These are phyloP conservation scores for Griposia aprilina DNA, from an alignment of 2,888 invertebrate species.

Conservation along the genomic window DNA sequence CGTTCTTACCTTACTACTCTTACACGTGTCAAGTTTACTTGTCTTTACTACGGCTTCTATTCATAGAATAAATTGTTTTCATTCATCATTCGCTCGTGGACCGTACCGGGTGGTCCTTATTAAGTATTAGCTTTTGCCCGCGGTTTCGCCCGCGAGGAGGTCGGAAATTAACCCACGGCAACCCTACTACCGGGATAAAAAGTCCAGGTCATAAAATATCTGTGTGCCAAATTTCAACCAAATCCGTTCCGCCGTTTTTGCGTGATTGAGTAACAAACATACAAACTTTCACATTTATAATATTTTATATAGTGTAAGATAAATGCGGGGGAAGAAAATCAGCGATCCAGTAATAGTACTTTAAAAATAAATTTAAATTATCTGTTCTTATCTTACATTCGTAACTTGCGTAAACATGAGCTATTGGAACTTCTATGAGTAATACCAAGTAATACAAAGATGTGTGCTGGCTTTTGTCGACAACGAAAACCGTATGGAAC, in stretches of 20 bases:
- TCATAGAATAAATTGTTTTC: conserved; percentile 12
- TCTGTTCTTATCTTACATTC: background rate
- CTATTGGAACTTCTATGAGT: background rate
- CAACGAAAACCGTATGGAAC: background rate
- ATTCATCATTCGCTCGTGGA: conserved; percentile 18
- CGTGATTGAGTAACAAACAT: too few relatives aligned
- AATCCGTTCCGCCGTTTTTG: too few relatives aligned
- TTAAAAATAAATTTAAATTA: background rate
- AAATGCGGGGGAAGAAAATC: background rate
- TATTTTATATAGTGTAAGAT: too few relatives aligned
- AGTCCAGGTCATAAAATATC: too few relatives aligned
- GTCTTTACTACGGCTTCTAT: background rate
- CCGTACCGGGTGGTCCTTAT: conserved; percentile 15
- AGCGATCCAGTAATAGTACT: too few relatives aligned
- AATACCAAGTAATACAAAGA: background rate
- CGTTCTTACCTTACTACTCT: background rate
- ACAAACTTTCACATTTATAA: too few relatives aligned
- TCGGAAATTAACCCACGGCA: too few relatives aligned
- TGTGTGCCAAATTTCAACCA: too few relatives aligned
- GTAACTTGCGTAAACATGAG: background rate
- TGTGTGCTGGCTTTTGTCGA: background rate
- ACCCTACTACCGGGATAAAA: too few relatives aligned
- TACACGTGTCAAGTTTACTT: conserved; percentile 26
- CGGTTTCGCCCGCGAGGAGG: too few relatives aligned
- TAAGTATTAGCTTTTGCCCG: background rate